Conservation (phyloP, 2,888 invertebrate species). For the Drosophila picticornis region DNA sequence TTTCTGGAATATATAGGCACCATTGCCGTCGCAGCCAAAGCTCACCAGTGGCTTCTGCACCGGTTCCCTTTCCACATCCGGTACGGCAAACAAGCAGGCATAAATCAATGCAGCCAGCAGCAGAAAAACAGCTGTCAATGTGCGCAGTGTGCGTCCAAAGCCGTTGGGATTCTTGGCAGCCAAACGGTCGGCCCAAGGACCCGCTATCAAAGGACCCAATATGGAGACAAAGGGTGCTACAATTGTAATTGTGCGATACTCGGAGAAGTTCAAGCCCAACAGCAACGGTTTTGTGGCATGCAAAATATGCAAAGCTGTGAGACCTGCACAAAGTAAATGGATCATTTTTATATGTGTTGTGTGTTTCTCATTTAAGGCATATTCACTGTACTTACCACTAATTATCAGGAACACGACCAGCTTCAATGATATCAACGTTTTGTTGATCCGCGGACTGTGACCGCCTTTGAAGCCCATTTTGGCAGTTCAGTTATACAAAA, state of each 20-base stretch:
- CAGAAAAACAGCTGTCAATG: conserved; percentile 89
- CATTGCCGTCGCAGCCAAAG: conserved; percentile 90
- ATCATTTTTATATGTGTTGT: neutral
- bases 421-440: conserved; percentile 91
- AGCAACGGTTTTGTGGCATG: conserved; percentile 88
- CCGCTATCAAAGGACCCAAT: conserved; percentile 91
- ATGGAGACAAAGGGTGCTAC: conserved; percentile 92
- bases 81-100: conserved; percentile 89
- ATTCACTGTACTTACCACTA: conserved; percentile 87
- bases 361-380: neutral
- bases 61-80: conserved; percentile 88
- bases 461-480: conserved; percentile 80
- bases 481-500: conserved; percentile 7
- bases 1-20: conserved; percentile 91
- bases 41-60: conserved; percentile 87
- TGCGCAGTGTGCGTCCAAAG: conserved; percentile 88
- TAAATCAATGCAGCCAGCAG: conserved; percentile 90
- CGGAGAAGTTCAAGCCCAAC: conserved; percentile 89
- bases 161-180: conserved; percentile 83
- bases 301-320: conserved; percentile 93
- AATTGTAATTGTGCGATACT: conserved; percentile 91
- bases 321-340: conserved; percentile 86
- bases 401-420: conserved; percentile 93
- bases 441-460: conserved; percentile 87
- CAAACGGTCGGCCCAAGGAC: conserved; percentile 90